These are phyloP conservation scores for Tolmerus cingulatus DNA, from an alignment of 2,888 invertebrate genomes.

Conservation along the genomic window DNA sequence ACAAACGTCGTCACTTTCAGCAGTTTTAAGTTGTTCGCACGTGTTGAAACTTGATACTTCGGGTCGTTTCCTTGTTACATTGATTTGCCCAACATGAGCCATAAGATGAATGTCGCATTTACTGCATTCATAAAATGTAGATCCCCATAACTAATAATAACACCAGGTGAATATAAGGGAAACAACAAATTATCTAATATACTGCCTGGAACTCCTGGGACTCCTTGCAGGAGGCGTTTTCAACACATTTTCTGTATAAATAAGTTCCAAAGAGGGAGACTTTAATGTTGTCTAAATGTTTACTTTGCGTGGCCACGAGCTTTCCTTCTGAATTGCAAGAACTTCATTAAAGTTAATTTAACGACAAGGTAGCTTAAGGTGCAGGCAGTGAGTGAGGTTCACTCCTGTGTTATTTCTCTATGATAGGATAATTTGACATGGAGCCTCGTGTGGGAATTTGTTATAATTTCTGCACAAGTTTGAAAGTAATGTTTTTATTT, in stretches of 20 bases:
- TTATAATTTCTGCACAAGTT: neutral
- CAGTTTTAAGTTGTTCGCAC: neutral
- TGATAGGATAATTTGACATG: neutral
- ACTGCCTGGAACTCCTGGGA: neutral
- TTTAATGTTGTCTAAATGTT: slow-evolving; percentile 6
- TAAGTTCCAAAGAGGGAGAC: neutral
- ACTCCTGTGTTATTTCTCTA: neutral
- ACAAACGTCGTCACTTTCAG: neutral
- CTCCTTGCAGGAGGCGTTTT: neutral
- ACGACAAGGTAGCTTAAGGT: neutral
- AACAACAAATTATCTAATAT: neutral
- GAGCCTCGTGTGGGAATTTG: neutral
- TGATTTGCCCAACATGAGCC: neutral
- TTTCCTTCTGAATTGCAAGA: neutral
- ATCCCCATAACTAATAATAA: neutral
- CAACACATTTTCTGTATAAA: neutral
- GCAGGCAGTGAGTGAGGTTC: neutral
- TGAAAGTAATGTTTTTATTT: neutral
- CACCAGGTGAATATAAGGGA: neutral
- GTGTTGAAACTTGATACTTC: neutral
- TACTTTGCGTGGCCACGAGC: neutral
- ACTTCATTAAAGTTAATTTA: slow-evolving; percentile 4
- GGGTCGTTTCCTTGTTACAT: neutral
- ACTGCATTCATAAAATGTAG: neutral
- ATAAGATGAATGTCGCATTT: neutral